Percentiles rank a stretch among this genome's conserved stretches.
These are phyloP conservation scores for Phlogophora meticulosa DNA, from an alignment of 2,888 invertebrate genomes.

Conservation along the genomic window DNA sequence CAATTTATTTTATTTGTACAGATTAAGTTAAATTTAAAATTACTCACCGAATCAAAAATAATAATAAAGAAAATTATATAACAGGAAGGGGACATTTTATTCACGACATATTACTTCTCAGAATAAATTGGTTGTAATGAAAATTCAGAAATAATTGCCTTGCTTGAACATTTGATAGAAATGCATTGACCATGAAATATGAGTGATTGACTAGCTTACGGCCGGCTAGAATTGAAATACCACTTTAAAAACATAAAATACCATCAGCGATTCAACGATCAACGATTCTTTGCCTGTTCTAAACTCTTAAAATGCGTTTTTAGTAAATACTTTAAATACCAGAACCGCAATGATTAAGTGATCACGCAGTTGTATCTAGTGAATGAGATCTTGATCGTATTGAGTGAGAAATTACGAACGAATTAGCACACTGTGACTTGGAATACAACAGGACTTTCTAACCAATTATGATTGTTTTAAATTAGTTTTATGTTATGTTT, in stretches of 20 bases:
- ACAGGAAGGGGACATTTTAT: slow-evolving; percentile 54
- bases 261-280: too few species aligned
- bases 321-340: neutral
- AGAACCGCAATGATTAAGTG: neutral
- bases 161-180: slow-evolving; percentile 70
- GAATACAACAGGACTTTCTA: too few species aligned
- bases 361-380: neutral
- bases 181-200: slow-evolving; percentile 77
- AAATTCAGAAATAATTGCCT: slow-evolving; percentile 71
- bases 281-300: neutral
- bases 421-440: too few species aligned
- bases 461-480: too few species aligned
- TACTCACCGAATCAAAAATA: slow-evolving; percentile 61
- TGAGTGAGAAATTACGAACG: too few species aligned
- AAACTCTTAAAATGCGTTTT: slow-evolving; percentile 3
- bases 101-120: slow-evolving; percentile 47
- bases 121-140: slow-evolving; percentile 37
- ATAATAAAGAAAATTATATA: slow-evolving; percentile 56
- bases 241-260: neutral
- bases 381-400: too few species aligned
- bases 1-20: slow-evolving; percentile 11
- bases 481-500: too few species aligned
- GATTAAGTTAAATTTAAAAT: neutral
- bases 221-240: slow-evolving; percentile 6
- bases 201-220: slow-evolving; percentile 60